phyloP scores from a whole-genome alignment of 2,888 invertebrate species.

The Dasysyrphus albostriatus region DNA sequence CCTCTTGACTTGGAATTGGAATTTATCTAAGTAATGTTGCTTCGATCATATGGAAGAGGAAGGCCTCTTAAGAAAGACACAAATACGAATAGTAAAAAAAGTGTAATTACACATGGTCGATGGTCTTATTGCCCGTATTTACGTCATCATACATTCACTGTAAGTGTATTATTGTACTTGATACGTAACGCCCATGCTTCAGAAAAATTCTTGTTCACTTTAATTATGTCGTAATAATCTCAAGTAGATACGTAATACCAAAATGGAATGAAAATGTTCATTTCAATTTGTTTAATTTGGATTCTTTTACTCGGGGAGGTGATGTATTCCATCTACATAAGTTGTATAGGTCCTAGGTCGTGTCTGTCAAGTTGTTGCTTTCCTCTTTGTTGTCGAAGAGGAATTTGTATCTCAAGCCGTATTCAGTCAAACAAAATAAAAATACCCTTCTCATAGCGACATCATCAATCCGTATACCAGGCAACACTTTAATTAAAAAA shows the following conservation, averaged over 20 bases:
- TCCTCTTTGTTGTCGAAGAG: constrained; percentile 3
- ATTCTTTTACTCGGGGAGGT: constrained; percentile 27
- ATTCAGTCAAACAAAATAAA: background rate
- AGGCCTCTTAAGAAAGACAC: constrained; percentile 7
- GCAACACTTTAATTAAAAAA: constrained; percentile 56
- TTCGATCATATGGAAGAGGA: background rate
- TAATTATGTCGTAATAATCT: constrained; percentile 71
- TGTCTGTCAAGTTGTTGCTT: constrained; percentile 27
- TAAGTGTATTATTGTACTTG: background rate
- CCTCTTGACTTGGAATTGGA: constrained; percentile 2
- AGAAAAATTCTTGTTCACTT: constrained; percentile 25
- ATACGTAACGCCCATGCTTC: constrained; percentile 26
- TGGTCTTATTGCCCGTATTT: constrained; percentile 50
- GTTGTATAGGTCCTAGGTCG: constrained; percentile 41
- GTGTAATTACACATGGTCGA: constrained; percentile 10
- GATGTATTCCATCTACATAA: background rate
- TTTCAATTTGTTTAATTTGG: constrained; percentile 56
- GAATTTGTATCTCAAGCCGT: constrained; percentile 27
- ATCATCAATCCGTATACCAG: background rate
- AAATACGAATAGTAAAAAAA: background rate
- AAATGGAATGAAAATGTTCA: constrained; percentile 43
- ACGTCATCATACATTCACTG: constrained; percentile 1
- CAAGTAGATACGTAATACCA: constrained; percentile 41
- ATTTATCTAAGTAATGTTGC: background rate
- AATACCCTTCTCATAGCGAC: background rate